Percentiles rank a stretch among this genome's conserved stretches.
Evolutionary conservation across 2,113 vertebrate genomes (phyloP).

Genomic region (Paracanthobrama guichenoti): DNA sequence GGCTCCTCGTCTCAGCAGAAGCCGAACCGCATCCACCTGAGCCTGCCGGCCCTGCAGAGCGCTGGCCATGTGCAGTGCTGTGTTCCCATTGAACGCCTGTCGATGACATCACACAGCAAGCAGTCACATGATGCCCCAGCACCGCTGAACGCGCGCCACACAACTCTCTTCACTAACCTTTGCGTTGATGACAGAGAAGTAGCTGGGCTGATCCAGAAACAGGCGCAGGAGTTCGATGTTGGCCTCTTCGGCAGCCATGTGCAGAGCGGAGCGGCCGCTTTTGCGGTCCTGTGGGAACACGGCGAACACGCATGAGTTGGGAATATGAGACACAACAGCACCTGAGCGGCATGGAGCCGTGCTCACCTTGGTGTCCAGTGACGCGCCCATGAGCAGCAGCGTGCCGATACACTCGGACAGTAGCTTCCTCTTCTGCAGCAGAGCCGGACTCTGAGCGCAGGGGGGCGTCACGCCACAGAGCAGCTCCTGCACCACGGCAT

Average conservation of each 20-base stretch:
- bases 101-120: neutral
- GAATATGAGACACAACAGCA: too few species aligned
- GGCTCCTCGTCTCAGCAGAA: conserved; percentile 88
- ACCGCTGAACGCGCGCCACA: too few species aligned
- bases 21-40: conserved; percentile 82
- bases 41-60: conserved; percentile 77
- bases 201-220: conserved; percentile 82
- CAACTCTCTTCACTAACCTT: conserved; percentile 73
- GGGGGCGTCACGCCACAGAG: conserved; percentile 65
- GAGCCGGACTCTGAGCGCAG: conserved; percentile 66
- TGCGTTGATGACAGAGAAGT: conserved; percentile 77
- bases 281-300: conserved; percentile 82
- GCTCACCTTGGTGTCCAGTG: conserved; percentile 78
- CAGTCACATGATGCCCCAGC: too few species aligned
- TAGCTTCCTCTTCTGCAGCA: conserved; percentile 77
- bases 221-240: conserved; percentile 87
- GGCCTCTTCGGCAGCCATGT: conserved; percentile 89
- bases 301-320: neutral
- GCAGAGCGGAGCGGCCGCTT: conserved; percentile 87
- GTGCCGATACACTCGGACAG: conserved; percentile 81
- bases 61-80: conserved; percentile 86
- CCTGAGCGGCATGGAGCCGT: too few species aligned
- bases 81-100: conserved; percentile 93
- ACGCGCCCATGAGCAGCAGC: conserved; percentile 88
- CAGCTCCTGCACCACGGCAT: conserved; percentile 81